Conservation (phyloP, 2,113 vertebrate genomes). For the Holacanthus passer region DNA sequence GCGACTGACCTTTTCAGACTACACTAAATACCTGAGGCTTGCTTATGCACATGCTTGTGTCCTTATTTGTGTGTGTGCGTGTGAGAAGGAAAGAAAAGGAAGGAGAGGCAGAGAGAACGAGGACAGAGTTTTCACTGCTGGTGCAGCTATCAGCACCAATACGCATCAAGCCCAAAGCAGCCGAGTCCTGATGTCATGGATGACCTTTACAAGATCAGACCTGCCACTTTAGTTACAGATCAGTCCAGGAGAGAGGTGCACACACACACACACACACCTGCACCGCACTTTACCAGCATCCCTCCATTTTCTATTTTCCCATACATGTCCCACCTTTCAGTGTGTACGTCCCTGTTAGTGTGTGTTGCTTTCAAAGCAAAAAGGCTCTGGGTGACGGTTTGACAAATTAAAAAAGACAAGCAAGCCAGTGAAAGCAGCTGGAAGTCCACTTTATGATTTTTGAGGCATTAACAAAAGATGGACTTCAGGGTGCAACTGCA, state of each 20-base stretch:
- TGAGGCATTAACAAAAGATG: background rate
- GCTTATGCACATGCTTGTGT: constrained; percentile 20
- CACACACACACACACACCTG: constrained; percentile 43
- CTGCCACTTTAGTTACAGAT: constrained; percentile 83
- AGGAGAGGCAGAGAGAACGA: constrained; percentile 8
- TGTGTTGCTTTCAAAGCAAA: constrained; percentile 20
- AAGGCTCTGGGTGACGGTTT: background rate
- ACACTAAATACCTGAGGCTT: constrained; percentile 75
- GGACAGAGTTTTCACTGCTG: constrained; percentile 59
- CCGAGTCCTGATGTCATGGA: constrained; percentile 79
- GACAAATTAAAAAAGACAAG: background rate
- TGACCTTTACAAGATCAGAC: constrained; percentile 86
- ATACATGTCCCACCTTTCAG: constrained; percentile 9
- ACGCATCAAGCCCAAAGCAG: constrained; percentile 75
- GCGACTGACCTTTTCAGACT: constrained; percentile 81
- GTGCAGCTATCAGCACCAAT: constrained; percentile 79
- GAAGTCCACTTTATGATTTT: background rate
- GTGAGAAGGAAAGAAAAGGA: background rate
- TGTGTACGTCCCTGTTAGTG: background rate
- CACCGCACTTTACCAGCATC: constrained; percentile 6
- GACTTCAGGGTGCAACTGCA: background rate
- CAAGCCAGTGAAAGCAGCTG: background rate
- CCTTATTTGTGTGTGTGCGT: constrained; percentile 37
- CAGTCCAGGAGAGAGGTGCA: constrained; percentile 74
- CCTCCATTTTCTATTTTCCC: background rate